Evolutionary conservation across 2,113 vertebrate genomes (phyloP), one percentile per base, ranked within the genome.

Genomic region (Chlorodrepanis virens): DNA sequence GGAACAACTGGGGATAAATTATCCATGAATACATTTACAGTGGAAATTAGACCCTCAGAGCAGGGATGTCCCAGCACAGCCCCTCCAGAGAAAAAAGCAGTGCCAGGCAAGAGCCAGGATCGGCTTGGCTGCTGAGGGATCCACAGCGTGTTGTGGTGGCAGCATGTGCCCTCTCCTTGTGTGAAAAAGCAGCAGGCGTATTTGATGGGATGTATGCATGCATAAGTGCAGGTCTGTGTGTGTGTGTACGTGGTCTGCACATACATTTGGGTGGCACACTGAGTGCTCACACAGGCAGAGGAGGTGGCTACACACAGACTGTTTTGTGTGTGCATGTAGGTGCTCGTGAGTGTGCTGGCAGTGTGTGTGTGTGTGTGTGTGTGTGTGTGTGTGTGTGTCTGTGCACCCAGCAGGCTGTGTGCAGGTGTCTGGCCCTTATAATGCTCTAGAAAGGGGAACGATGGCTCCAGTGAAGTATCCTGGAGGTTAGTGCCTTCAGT

Each of bases 1-100:
- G 72, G 80, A 92, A 92, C 39, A 85, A 92, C 89, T 70, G 91
- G 80, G 89, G 83, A 97, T 92, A 70, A 92, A 95, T 96, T 96
- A 93, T 83, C 96, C 56, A 56, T 77, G 64, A 95, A 94, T 94
- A 93, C 71, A 77, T 94, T 95, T 92, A 90, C 24, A 70, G 86
- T 86, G 69, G 94, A 92, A 95, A 94, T 83, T 22, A 90, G 90
- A 92, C 95, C 93, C 91, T 67, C 21, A 0, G 79, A 95, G 75
- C 68, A 45, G 54, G 71, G 47, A 86, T 54, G 85, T 77, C 85
- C 83, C 83, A 77, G 85, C n/a, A 61, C 45, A 87, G 40, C 20
- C 67, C 70, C 82, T 90, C 67, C 40, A 63, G 77, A 81, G 83
- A 75, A 61, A 59, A 67, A 75, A 78, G 52, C 19, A 23, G 40